Evolutionary conservation across 2,113 vertebrate species (phyloP).

Genomic region (Oreochromis tanganicae): DNA sequence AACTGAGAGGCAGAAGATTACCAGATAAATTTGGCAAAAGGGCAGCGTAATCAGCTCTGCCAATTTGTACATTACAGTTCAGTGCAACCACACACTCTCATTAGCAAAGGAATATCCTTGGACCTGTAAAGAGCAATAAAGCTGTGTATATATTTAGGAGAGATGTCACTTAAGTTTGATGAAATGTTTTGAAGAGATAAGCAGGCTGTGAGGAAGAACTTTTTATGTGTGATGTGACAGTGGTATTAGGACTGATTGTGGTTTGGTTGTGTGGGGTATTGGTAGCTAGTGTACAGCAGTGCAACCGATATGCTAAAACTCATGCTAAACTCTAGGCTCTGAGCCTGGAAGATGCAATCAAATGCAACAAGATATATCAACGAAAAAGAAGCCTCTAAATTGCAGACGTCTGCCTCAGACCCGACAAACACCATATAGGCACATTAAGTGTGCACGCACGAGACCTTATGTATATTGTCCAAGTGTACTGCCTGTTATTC

Average conservation of each 20-base stretch:
- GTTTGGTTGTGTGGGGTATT: slow-evolving; percentile 56
- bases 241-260: slow-evolving; percentile 57
- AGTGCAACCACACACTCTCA: slow-evolving; percentile 26
- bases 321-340: neutral
- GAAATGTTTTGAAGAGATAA: slow-evolving; percentile 23
- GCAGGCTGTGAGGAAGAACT: slow-evolving; percentile 12
- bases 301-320: slow-evolving; percentile 22
- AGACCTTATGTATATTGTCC: neutral
- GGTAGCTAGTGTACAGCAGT: slow-evolving; percentile 40
- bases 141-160: neutral
- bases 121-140: neutral
- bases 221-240: slow-evolving; percentile 33
- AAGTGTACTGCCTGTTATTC: neutral
- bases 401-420: neutral
- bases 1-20: slow-evolving; percentile 21
- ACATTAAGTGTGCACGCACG: neutral
- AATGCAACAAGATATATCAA: neutral
- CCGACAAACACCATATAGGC: neutral
- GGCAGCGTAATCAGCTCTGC: slow-evolving; percentile 30
- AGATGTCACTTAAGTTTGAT: slow-evolving; percentile 22
- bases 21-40: slow-evolving; percentile 31
- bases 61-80: slow-evolving; percentile 24
- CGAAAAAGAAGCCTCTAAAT: neutral
- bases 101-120: slow-evolving; percentile 2
- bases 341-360: slow-evolving; percentile 6